A percentile compares a stretch with the other conserved stretches of the same genome.
Evolutionary conservation across 2,797 vertebrate species (phyloP).

Genomic region (Mormyrops boulengeri): DNA sequence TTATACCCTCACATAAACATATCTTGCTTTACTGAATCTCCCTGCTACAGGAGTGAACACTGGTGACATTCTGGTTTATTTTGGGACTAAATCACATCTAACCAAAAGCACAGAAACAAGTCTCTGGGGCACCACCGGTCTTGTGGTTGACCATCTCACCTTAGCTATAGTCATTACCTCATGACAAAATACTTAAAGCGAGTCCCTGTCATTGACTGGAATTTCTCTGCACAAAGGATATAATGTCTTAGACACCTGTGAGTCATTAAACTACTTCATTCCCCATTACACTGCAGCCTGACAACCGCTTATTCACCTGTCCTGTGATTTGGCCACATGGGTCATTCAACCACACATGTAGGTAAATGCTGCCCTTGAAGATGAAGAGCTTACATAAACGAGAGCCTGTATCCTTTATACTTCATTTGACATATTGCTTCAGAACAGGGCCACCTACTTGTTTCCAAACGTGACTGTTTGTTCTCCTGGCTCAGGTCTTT

Average conservation of each 20-base stretch:
- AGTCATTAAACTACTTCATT: constrained; percentile 30
- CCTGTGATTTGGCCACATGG: constrained; percentile 33
- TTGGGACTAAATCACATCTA: not conserved
- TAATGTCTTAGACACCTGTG: constrained; percentile 26
- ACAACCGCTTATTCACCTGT: constrained; percentile 33
- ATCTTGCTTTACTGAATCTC: not conserved
- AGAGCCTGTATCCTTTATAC: constrained; percentile 38
- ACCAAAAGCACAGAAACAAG: not conserved
- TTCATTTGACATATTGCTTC: constrained; percentile 40
- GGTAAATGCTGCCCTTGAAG: constrained; percentile 39
- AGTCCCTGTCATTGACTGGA: constrained; percentile 19
- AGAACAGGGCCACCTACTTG: constrained; percentile 33
- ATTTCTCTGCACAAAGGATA: constrained; percentile 24
- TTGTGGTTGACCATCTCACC: constrained; percentile 11
- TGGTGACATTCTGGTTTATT: not conserved
- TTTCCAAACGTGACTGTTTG: constrained; percentile 32
- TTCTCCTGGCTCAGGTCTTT: constrained; percentile 31
- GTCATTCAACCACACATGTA: constrained; percentile 24
- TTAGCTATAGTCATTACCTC: constrained; percentile 15
- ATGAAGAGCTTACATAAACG: constrained; percentile 52
- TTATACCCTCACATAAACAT: not conserved
- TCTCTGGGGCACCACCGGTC: not conserved
- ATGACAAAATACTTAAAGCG: constrained; percentile 15
- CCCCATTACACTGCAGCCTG: constrained; percentile 26
- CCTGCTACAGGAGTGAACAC: not conserved